Conservation (phyloP, 2,113 vertebrate genomes). For the Eclectus roratus region DNA sequence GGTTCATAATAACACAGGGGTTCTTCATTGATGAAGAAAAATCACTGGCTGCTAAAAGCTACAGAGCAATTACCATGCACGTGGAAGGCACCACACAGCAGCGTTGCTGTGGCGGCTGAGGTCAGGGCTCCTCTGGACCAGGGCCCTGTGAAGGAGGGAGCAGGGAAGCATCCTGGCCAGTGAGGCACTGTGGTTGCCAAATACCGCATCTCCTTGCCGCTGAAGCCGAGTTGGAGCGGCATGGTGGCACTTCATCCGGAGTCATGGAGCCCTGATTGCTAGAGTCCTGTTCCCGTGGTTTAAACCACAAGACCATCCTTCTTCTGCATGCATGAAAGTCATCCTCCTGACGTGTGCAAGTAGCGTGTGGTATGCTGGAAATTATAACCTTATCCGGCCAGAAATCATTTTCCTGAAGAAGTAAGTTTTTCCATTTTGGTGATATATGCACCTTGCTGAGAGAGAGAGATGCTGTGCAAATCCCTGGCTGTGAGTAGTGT, state of each 20-base stretch:
- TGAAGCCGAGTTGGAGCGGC: accelerated
- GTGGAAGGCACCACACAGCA: neutral
- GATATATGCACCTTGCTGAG: neutral
- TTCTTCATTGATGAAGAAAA: neutral
- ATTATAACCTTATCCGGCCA: neutral
- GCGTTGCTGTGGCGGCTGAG: neutral
- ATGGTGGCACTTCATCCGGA: accelerated
- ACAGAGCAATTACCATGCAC: neutral
- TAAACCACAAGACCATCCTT: neutral
- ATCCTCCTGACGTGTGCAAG: neutral
- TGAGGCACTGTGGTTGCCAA: accelerated
- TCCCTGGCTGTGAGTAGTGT: neutral
- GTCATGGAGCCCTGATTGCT: neutral
- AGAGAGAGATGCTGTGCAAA: neutral
- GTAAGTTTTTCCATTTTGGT: neutral
- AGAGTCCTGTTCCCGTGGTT: neutral
- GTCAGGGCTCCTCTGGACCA: neutral
- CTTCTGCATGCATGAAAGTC: neutral
- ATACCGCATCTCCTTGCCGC: accelerated
- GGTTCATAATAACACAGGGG: neutral
- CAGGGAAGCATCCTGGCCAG: accelerated
- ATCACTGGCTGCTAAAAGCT: neutral
- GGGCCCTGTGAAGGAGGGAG: accelerated
- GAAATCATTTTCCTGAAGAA: neutral
- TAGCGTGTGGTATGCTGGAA: neutral